Conservation (phyloP, 2,888 invertebrate species). For the Creontiades dilutus region DNA sequence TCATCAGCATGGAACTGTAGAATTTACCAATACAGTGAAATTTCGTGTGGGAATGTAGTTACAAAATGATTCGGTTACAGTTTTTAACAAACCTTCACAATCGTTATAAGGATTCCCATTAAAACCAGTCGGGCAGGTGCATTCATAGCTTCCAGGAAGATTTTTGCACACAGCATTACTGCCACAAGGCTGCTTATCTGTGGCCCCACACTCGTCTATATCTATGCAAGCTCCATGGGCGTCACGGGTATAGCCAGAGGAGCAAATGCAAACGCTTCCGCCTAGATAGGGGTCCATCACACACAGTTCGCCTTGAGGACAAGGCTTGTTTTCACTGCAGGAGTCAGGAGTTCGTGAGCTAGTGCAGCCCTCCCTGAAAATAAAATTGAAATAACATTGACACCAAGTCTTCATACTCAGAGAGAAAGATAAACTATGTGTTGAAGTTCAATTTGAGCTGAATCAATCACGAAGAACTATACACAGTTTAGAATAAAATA, state of each 20-base stretch:
- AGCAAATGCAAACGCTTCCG: constrained; percentile 92
- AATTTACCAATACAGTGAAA: no score
- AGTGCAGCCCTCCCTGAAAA: constrained; percentile 73
- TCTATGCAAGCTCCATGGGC: constrained; percentile 88
- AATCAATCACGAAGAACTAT: no score
- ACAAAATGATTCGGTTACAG: no score
- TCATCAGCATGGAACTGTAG: no score
- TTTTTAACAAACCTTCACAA: constrained; percentile 83
- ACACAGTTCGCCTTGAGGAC: constrained; percentile 91
- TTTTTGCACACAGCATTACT: constrained; percentile 94
- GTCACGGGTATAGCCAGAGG: constrained; percentile 91
- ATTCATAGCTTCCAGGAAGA: constrained; percentile 94
- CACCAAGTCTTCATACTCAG: no score
- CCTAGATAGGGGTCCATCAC: constrained; percentile 86
- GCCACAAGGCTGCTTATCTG: constrained; percentile 90
- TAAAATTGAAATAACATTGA: background rate
- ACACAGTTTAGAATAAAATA: background rate
- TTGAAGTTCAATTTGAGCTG: no score
- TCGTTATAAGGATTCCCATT: constrained; percentile 93
- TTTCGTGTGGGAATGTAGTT: no score
- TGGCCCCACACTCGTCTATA: constrained; percentile 89
- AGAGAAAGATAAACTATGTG: no score
- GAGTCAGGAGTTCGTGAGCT: constrained; percentile 81
- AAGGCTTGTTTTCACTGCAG: constrained; percentile 86
- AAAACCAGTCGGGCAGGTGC: constrained; percentile 92